These are phyloP conservation scores for Labroides dimidiatus DNA, from an alignment of 2,797 vertebrate species.

Conservation along the genomic window DNA sequence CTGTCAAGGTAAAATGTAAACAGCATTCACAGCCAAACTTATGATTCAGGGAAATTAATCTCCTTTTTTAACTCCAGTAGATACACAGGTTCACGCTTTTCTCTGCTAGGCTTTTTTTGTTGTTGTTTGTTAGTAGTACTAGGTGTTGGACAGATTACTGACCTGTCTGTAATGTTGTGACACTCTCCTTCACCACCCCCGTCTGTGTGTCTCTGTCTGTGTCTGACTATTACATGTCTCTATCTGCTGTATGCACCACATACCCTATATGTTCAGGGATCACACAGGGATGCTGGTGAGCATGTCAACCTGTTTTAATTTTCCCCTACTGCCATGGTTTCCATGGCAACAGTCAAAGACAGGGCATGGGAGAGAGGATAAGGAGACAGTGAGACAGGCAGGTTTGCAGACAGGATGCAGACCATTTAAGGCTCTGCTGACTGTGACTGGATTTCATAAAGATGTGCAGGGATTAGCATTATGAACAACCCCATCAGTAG, in stretches of 20 bases:
- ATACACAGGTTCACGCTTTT: slow-evolving; percentile 32
- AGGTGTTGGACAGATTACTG: slow-evolving; percentile 59
- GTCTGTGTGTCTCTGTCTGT: slow-evolving; percentile 36
- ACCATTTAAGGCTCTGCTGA: slow-evolving; percentile 25
- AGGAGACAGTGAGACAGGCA: slow-evolving; percentile 19
- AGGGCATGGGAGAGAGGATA: slow-evolving; percentile 27
- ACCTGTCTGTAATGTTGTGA: slow-evolving; percentile 56
- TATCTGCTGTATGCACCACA: slow-evolving; percentile 27
- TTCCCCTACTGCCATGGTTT: slow-evolving; percentile 41
- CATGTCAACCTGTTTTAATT: slow-evolving; percentile 31
- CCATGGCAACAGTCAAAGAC: slow-evolving; percentile 68
- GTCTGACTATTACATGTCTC: slow-evolving; percentile 8
- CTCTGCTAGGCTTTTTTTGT: background rate
- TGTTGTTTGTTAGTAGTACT: slow-evolving; percentile 30
- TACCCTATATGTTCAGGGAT: slow-evolving; percentile 53
- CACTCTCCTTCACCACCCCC: slow-evolving; percentile 36
- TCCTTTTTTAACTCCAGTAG: slow-evolving; percentile 15
- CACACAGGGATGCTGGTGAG: slow-evolving; percentile 40
- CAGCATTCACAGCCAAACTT: slow-evolving; percentile 26
- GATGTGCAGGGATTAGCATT: slow-evolving; percentile 14
- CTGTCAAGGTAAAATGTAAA: slow-evolving; percentile 38
- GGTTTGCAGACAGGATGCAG: slow-evolving; percentile 42
- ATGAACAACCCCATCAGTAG: background rate
- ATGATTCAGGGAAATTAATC: slow-evolving; percentile 1
- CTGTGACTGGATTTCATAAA: slow-evolving; percentile 11